A percentile compares a stretch with the other conserved stretches of the same genome.
Evolutionary conservation across 2,797 vertebrate genomes (phyloP).

Genomic region (Synaphobranchus kaupii): DNA sequence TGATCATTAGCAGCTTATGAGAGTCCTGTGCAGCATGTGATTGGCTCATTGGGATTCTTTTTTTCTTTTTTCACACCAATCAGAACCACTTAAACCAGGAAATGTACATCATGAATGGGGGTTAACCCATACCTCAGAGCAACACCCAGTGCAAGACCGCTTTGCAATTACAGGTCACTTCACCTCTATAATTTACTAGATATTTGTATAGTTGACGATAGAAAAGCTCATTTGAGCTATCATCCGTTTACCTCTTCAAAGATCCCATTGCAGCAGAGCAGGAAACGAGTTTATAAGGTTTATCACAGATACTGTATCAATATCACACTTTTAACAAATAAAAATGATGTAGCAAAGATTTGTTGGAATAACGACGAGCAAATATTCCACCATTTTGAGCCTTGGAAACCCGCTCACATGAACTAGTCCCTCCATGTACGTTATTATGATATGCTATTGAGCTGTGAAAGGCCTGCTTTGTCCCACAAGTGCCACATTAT

Average conservation of each 20-base stretch:
- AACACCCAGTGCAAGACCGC: background rate
- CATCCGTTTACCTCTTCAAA: background rate
- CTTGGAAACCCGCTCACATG: background rate
- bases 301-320: background rate
- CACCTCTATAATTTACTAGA: constrained; percentile 1
- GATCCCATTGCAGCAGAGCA: background rate
- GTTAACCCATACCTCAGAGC: background rate
- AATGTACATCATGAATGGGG: constrained; percentile 2
- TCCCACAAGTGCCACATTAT: constrained; percentile 2
- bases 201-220: background rate
- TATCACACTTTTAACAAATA: background rate
- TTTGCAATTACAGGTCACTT: background rate
- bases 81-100: constrained; percentile 2
- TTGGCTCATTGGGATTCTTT: background rate
- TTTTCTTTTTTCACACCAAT: constrained; percentile 3
- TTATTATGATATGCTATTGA: background rate
- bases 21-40: constrained; percentile 18
- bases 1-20: constrained; percentile 24
- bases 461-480: background rate
- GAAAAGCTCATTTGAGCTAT: background rate
- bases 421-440: background rate
- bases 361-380: background rate
- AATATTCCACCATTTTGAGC: background rate
- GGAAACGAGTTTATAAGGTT: background rate
- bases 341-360: constrained; percentile 6